Conservation (phyloP, 2,888 invertebrate genomes). For the Sarcophaga caerulescens region DNA sequence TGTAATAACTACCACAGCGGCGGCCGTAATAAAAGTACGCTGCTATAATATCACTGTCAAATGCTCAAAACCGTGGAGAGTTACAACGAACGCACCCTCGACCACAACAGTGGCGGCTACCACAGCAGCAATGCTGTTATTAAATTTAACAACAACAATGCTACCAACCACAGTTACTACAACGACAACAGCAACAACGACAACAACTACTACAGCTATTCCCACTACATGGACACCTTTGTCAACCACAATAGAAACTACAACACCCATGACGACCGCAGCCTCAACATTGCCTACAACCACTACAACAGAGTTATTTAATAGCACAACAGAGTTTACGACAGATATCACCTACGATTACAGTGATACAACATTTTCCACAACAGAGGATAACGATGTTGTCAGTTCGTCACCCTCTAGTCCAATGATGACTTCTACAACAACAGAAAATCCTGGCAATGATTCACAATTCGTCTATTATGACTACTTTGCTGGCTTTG, state of each 20-base stretch:
- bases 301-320: constrained; percentile 12
- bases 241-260: constrained; percentile 49
- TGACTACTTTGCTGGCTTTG: constrained; percentile 74
- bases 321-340: background rate
- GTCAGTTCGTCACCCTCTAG: constrained; percentile 26
- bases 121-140: constrained; percentile 57
- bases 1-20: constrained; percentile 69
- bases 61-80: constrained; percentile 76
- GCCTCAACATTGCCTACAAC: constrained; percentile 50
- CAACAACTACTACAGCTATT: background rate
- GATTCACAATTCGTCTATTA: constrained; percentile 77
- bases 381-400: constrained; percentile 34
- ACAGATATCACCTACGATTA: constrained; percentile 37
- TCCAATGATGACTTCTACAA: constrained; percentile 60
- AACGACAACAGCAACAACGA: constrained; percentile 29
- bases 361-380: constrained; percentile 38
- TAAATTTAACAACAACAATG: constrained; percentile 60
- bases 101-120: constrained; percentile 80
- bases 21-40: constrained; percentile 71
- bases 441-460: constrained; percentile 67
- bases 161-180: constrained; percentile 44
- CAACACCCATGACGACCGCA: constrained; percentile 57
- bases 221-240: constrained; percentile 39
- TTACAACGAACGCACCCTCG: constrained; percentile 80
- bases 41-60: constrained; percentile 79